phyloP scores from a whole-genome alignment of 2,888 invertebrate species.

The Erebia palarica region DNA sequence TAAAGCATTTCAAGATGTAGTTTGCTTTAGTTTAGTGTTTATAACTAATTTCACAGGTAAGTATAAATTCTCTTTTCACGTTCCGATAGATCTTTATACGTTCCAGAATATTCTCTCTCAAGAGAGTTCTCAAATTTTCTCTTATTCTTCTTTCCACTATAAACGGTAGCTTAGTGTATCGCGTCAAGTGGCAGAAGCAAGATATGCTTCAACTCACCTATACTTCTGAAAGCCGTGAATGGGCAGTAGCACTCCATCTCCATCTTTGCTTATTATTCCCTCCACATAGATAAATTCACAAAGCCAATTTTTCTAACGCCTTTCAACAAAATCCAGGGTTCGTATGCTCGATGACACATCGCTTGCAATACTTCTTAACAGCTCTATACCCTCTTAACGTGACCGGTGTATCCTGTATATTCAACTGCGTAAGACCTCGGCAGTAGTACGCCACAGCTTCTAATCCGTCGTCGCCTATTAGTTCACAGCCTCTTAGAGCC shows the following conservation, averaged over 20 bases:
- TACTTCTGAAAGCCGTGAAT: background rate
- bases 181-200: background rate
- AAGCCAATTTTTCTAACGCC: background rate
- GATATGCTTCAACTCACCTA: background rate
- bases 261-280: background rate
- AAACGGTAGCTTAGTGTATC: background rate
- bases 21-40: no score
- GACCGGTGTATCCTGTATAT: slow-evolving; percentile 96
- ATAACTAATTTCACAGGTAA: background rate
- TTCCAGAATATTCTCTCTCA: background rate
- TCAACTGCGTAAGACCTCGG: slow-evolving; percentile 93
- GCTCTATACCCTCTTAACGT: slow-evolving; percentile 94
- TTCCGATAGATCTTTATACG: background rate
- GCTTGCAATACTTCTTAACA: slow-evolving; percentile 95
- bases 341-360: slow-evolving; percentile 97
- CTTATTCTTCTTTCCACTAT: background rate
- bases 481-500: slow-evolving; percentile 94
- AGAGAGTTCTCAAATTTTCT: background rate
- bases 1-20: no score
- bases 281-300: background rate
- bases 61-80: background rate
- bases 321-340: slow-evolving; percentile 94
- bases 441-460: slow-evolving; percentile 95
- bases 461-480: slow-evolving; percentile 92
- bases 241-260: background rate